phyloP scores from a whole-genome alignment of 2,113 vertebrate species.

The Anarrhichthys ocellatus region DNA sequence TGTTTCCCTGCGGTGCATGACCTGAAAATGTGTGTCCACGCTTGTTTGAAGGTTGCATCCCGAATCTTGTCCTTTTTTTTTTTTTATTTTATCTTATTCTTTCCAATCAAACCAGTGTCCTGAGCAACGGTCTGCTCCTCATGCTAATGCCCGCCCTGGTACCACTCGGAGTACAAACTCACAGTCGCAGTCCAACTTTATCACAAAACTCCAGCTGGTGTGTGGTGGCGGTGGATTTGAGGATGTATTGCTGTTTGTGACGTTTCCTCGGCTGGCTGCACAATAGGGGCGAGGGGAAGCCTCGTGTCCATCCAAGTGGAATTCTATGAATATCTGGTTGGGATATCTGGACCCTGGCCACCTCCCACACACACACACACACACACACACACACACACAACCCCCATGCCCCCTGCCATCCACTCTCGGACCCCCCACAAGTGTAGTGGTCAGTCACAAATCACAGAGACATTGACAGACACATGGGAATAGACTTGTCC shows the following conservation, averaged over 20 bases:
- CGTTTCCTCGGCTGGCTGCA: slow-evolving; percentile 73
- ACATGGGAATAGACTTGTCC: neutral
- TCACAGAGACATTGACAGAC: neutral
- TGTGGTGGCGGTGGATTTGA: neutral
- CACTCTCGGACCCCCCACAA: slow-evolving; percentile 23
- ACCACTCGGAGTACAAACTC: slow-evolving; percentile 14
- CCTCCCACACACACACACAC: slow-evolving; percentile 7
- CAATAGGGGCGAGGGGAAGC: slow-evolving; percentile 48
- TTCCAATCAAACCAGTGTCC: slow-evolving; percentile 38
- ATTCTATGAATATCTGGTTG: slow-evolving; percentile 82
- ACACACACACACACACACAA: slow-evolving; percentile 3
- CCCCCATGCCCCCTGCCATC: slow-evolving; percentile 38
- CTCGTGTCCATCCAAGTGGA: slow-evolving; percentile 76
- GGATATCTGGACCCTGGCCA: slow-evolving; percentile 38
- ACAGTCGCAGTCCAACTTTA: slow-evolving; percentile 35
- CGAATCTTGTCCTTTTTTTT: neutral
- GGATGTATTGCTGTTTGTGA: slow-evolving; percentile 53
- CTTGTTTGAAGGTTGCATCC: slow-evolving; percentile 40
- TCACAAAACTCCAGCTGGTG: slow-evolving; percentile 57
- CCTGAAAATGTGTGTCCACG: slow-evolving; percentile 11
- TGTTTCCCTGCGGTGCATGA: slow-evolving; percentile 49
- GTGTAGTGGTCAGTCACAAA: slow-evolving; percentile 41
- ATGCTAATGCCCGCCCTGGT: slow-evolving; percentile 13
- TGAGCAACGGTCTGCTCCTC: slow-evolving; percentile 29
- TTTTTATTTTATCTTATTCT: too few relatives aligned